Percentiles rank a stretch among this genome's conserved stretches.
phyloP scores from a whole-genome alignment of 1,140 invertebrate genomes.

The Pogonognathellus flavescens region DNA sequence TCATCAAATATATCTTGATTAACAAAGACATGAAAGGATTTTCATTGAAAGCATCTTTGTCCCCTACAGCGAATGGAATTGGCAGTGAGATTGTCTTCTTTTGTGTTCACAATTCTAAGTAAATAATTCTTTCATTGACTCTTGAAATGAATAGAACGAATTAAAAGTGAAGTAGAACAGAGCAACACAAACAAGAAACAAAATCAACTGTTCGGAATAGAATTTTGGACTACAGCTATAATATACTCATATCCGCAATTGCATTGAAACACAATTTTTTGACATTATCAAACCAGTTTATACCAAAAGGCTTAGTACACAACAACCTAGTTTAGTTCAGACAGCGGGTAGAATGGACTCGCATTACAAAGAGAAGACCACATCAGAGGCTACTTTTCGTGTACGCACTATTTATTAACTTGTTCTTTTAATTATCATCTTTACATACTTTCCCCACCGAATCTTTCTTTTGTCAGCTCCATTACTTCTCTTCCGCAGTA shows the following conservation, averaged over 20 bases:
- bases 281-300: slow-evolving; percentile 34
- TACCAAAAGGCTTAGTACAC: no score
- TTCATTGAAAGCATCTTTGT: not conserved
- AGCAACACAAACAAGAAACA: not conserved
- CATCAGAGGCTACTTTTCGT: slow-evolving; percentile 19
- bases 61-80: slow-evolving; percentile 32
- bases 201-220: not conserved
- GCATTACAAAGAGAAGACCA: not conserved
- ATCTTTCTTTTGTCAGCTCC: not conserved
- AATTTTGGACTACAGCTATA: no score
- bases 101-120: not conserved
- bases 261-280: not conserved
- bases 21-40: slow-evolving; percentile 3
- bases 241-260: no score
- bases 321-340: not conserved
- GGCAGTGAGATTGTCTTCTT: not conserved
- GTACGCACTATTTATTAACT: slow-evolving; percentile 59
- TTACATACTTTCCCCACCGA: not conserved
- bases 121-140: not conserved
- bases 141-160: not conserved
- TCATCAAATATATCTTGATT: slow-evolving; percentile 29
- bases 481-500: slow-evolving; percentile 30
- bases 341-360: not conserved
- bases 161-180: not conserved
- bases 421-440: slow-evolving; percentile 58